Conservation (phyloP, 1,140 invertebrate genomes). For the Brachystomella parvula region DNA sequence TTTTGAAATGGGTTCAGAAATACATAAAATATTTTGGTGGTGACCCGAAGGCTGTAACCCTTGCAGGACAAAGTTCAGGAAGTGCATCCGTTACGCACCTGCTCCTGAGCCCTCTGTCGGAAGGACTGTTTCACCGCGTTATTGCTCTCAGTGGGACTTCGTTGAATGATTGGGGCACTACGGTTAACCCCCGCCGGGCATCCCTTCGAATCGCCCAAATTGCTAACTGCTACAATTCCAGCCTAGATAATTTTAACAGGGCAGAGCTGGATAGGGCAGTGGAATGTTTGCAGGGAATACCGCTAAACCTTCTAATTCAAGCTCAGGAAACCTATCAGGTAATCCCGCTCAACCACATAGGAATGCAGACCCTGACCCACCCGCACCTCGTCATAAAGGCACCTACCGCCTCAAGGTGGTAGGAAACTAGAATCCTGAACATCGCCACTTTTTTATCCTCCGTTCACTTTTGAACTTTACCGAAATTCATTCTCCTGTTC, state of each 20-base stretch:
- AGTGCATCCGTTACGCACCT: neutral
- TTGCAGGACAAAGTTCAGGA: slow-evolving; percentile 13
- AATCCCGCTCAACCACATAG: neutral
- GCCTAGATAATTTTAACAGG: neutral
- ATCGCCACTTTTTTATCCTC: too few relatives aligned
- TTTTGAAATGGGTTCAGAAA: slow-evolving; percentile 1
- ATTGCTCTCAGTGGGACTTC: neutral
- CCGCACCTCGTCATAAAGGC: too few relatives aligned
- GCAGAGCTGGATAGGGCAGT: neutral
- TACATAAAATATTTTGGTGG: slow-evolving; percentile 17
- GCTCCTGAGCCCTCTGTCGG: neutral
- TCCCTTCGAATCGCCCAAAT: neutral
- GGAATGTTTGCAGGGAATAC: neutral
- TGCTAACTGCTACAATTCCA: neutral
- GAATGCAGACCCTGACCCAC: too few relatives aligned
- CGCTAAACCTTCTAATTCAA: neutral
- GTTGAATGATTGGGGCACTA: slow-evolving; percentile 12
- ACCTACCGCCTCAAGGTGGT: too few relatives aligned
- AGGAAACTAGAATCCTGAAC: too few relatives aligned
- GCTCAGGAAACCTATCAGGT: slow-evolving; percentile 4
- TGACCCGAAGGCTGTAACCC: slow-evolving; percentile 6
- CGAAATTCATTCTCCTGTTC: too few relatives aligned
- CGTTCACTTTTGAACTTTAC: too few relatives aligned
- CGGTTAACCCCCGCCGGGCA: neutral
- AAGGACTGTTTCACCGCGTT: slow-evolving; percentile 1